A percentile compares a stretch with the other conserved stretches of the same genome.
These are phyloP conservation scores for Phoxinus dragarum DNA, from an alignment of 2,797 vertebrate species.

Conservation along the genomic window DNA sequence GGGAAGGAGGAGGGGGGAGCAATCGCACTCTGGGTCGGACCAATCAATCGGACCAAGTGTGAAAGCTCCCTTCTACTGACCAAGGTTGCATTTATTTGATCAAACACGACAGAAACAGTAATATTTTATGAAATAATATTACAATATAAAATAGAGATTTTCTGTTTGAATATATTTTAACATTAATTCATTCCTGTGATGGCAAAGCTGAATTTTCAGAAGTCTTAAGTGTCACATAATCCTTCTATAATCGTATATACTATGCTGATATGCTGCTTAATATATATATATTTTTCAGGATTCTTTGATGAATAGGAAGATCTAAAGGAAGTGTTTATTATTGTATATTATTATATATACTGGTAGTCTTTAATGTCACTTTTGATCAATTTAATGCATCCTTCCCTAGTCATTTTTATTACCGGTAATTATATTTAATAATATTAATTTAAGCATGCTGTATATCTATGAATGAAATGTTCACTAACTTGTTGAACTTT, in stretches of 20 bases:
- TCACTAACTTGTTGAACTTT: not conserved
- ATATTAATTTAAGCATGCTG: not conserved
- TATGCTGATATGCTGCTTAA: not conserved
- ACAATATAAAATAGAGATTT: not conserved
- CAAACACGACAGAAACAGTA: no score
- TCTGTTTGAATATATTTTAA: not conserved
- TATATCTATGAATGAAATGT: not conserved
- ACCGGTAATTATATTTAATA: no score
- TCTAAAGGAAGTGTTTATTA: not conserved
- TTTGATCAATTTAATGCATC: not conserved
- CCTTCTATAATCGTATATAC: not conserved
- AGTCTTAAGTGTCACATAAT: not conserved
- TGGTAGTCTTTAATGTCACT: not conserved
- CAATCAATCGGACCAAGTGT: no score
- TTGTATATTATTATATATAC: no score
- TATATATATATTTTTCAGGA: not conserved
- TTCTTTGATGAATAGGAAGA: not conserved
- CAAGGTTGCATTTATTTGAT: not conserved
- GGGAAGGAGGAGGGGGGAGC: no score
- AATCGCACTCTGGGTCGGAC: no score
- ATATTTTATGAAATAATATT: no score
- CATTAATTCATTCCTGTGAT: no score
- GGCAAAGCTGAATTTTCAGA: not conserved
- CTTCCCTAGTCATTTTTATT: not conserved
- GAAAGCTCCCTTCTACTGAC: not conserved